Evolutionary conservation across 2,888 invertebrate species (phyloP), one percentile per base, ranked within the genome.

Genomic region (Nineta flava): DNA sequence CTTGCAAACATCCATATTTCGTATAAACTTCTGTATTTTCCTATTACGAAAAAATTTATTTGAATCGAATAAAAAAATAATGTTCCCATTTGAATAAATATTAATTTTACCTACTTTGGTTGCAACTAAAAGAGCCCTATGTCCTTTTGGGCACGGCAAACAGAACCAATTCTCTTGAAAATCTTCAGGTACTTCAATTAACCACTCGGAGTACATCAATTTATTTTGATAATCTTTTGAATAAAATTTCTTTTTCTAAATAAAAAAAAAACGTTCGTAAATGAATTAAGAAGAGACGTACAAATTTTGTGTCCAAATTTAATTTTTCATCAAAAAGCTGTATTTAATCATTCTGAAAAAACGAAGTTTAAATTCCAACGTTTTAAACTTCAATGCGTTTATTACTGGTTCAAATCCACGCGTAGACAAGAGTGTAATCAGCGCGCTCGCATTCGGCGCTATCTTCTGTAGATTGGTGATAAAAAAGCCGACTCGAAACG

Each of bases 191-290:
- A 83, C 77, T 56, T 95, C 88, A 1, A 83, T 70, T 63, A 97
- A 70, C 95, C 95, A 97, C 66, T 97, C 96, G 0, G 95, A 94
- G 51, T 85, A 62, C 87, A 95, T 95, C 7, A 95, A 67, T 56
- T 78, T 73, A 62, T 76, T 68, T 32, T 59, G 59, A 54, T 62
- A 68, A 42, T 55, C 54, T 50, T 58, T 58, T 2, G 53, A 52
- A 38, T 16, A 21, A 5, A 5, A 26, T 26, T n/a, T 15, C 15
- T 42, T 15, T 42, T 19, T 42, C 10, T 10, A 16, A 42, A 17
- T 15, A 15, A 16, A 42, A 42, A 42, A 17, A 10, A 42, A 42
- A 17, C 15, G 10, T 5, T 15, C 15, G 3, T 19, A n/a, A n/a
- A n/a, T n/a, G n/a, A n/a, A n/a, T n/a, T n/a, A n/a, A n/a, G n/a